phyloP scores from a whole-genome alignment of 1,140 invertebrate species.

The Drosophila neocordata region DNA sequence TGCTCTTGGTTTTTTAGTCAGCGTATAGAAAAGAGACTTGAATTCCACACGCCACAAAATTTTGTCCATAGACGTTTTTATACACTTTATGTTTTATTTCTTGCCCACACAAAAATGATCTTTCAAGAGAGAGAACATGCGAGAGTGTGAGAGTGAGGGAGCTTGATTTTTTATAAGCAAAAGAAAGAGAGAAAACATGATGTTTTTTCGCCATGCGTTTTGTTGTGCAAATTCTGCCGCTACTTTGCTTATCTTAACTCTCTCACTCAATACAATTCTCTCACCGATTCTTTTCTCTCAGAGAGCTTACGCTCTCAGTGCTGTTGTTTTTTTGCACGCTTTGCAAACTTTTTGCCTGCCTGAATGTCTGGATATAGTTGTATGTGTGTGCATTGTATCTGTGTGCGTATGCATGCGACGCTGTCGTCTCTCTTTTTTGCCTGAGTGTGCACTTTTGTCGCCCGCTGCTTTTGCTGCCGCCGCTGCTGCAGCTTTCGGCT shows the following conservation, averaged over 20 bases:
- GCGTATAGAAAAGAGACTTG: constrained; percentile 34
- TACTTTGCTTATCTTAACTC: constrained; percentile 59
- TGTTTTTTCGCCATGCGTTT: constrained; percentile 73
- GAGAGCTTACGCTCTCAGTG: constrained; percentile 18
- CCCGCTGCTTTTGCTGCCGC: constrained; percentile 22
- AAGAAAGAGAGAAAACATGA: constrained; percentile 29
- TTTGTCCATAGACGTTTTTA: constrained; percentile 32
- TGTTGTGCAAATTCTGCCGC: constrained; percentile 76
- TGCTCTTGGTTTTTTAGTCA: constrained; percentile 1
- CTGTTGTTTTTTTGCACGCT: constrained; percentile 57
- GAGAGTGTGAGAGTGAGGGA: constrained; percentile 23
- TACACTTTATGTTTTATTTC: constrained; percentile 40
- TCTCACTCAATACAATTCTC: constrained; percentile 21
- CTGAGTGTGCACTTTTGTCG: constrained; percentile 76
- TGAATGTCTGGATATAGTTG: constrained; percentile 24
- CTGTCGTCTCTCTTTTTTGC: constrained; percentile 46
- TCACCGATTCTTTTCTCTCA: constrained; percentile 16
- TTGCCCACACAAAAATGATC: constrained; percentile 53
- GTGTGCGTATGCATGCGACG: constrained; percentile 57
- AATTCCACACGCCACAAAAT: constrained; percentile 63
- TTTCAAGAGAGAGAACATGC: constrained; percentile 34
- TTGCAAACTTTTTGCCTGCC: constrained; percentile 67
- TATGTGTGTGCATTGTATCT: constrained; percentile 40
- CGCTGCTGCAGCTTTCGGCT: constrained; percentile 71
- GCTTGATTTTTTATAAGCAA: constrained; percentile 19